Evolutionary conservation across 2,888 invertebrate species (phyloP), one percentile per base, ranked within the genome.

Genomic region (Endotricha flammealis): DNA sequence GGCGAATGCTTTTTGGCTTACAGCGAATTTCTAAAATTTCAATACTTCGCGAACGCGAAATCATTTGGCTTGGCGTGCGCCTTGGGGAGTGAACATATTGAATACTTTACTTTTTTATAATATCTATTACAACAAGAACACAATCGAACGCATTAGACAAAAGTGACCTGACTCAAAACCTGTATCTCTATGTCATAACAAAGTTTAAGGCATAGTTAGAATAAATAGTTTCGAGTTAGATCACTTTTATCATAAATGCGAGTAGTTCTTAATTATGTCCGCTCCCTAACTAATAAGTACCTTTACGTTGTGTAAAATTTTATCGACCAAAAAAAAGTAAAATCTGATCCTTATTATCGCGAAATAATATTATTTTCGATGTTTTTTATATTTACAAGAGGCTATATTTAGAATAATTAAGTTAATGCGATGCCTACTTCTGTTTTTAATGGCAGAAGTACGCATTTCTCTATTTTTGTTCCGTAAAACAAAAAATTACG

Each of bases 51-150:
- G 36, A 50, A 39, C 51, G 62, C 56, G 60, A 60, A 57, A 42
- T 55, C 44, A 44, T 65, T 67, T 64, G 57, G 57, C 66, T 74
- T 71, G 64, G 66, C 67, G 72, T 74, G 68, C 74, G 74, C 71
- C 72, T 60, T 38, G 42, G 39, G 53, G 56, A 58, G 51, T 61
- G 56, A 51, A 50, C 24, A 25, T 2, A 3, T 23, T 9, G 3
- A 16, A 16, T 16, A 16, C 16, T 4, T 4, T n/a, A n/a, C n/a
- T n/a, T n/a, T n/a, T n/a, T n/a, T n/a, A n/a, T n/a, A n/a, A n/a
- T n/a, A n/a, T n/a, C n/a, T n/a, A n/a, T n/a, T n/a, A n/a, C n/a
- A n/a, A n/a, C n/a, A n/a, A n/a, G n/a, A n/a, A n/a, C n/a, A n/a
- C n/a, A n/a, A n/a, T n/a, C n/a, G n/a, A n/a, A n/a, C n/a, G n/a